These are phyloP conservation scores for Brachionus rotundiformis DNA, from an alignment of 1,140 invertebrate genomes.

Conservation along the genomic window DNA sequence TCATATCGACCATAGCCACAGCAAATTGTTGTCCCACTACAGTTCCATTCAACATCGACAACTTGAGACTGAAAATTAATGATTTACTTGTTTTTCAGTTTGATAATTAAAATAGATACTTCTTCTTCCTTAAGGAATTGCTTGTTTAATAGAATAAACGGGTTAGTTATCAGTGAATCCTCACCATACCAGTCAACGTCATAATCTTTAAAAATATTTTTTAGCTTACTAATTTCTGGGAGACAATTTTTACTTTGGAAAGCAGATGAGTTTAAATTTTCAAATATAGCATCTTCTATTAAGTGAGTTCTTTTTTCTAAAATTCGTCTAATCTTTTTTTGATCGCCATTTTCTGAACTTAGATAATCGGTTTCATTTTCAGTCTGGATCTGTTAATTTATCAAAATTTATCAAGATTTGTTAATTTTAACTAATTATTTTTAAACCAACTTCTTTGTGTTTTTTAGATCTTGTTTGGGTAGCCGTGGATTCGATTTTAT, in stretches of 20 bases:
- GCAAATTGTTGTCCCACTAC: slow-evolving; percentile 37
- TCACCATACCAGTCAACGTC: slow-evolving; percentile 48
- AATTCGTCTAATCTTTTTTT: background rate
- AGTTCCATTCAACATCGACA: slow-evolving; percentile 41
- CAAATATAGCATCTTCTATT: slow-evolving; percentile 32
- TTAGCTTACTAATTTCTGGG: background rate
- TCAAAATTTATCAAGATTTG: too few relatives aligned
- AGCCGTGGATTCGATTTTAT: background rate
- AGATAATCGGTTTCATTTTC: background rate
- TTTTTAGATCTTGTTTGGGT: slow-evolving; percentile 51
- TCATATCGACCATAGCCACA: slow-evolving; percentile 60
- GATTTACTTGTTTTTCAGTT: background rate
- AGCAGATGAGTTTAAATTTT: slow-evolving; percentile 16
- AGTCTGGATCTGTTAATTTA: slow-evolving; percentile 5
- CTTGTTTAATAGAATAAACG: slow-evolving; percentile 32
- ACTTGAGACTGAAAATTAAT: background rate
- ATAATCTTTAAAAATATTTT: slow-evolving; percentile 5
- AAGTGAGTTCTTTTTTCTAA: slow-evolving; percentile 37
- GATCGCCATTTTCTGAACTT: background rate
- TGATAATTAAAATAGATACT: background rate
- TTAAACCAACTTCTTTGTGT: slow-evolving; percentile 24
- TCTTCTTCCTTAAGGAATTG: slow-evolving; percentile 38
- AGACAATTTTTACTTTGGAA: slow-evolving; percentile 10
- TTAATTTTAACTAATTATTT: too few relatives aligned
- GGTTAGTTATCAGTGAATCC: slow-evolving; percentile 6